These are phyloP conservation scores for Sylvicola fuscatus DNA, from an alignment of 2,888 invertebrate genomes.

Conservation along the genomic window DNA sequence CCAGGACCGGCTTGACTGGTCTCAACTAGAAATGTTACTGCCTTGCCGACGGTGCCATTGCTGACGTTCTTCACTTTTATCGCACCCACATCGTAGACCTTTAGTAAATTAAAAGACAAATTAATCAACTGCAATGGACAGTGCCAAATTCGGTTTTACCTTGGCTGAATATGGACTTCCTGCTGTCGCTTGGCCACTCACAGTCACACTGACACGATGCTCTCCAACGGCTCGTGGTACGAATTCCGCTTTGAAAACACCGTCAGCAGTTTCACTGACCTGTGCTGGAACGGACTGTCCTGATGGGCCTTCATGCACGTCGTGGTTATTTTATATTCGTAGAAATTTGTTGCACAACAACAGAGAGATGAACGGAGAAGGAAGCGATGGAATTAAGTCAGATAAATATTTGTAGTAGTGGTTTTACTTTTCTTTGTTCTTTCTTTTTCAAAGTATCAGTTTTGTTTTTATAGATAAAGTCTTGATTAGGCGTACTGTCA, in stretches of 20 bases:
- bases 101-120: slow-evolving; percentile 5
- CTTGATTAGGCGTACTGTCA: too few species aligned
- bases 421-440: too few species aligned
- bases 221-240: slow-evolving; percentile 80
- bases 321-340: too few species aligned
- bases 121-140: not conserved
- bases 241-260: slow-evolving; percentile 76
- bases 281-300: slow-evolving; percentile 80
- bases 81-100: slow-evolving; percentile 83
- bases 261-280: slow-evolving; percentile 63
- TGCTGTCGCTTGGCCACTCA: slow-evolving; percentile 60
- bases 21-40: slow-evolving; percentile 87
- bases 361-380: too few species aligned
- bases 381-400: too few species aligned
- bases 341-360: too few species aligned
- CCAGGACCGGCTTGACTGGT: slow-evolving; percentile 97
- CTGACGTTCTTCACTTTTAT: slow-evolving; percentile 86
- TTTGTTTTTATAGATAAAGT: too few species aligned
- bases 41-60: slow-evolving; percentile 70
- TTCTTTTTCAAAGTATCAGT: too few species aligned
- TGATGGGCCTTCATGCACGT: slow-evolving; percentile 49
- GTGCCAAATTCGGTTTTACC: slow-evolving; percentile 19
- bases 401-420: too few species aligned
- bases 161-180: slow-evolving; percentile 91
- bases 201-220: slow-evolving; percentile 72